These are phyloP conservation scores for Ancistrus triradiatus DNA, from an alignment of 2,113 vertebrate species.

Conservation along the genomic window DNA sequence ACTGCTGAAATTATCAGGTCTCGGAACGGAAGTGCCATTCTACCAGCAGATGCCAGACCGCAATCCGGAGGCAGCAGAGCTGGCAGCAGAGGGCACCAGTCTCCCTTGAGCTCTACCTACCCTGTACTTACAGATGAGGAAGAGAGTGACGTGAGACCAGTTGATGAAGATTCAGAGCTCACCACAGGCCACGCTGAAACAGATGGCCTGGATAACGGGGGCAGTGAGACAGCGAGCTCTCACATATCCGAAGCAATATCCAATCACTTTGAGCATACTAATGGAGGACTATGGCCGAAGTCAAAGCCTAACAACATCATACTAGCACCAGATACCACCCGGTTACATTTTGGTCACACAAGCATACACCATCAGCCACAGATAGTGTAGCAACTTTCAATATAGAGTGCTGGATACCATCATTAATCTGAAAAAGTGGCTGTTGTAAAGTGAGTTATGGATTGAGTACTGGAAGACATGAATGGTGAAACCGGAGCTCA, in stretches of 20 bases:
- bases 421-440: not conserved
- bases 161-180: slow-evolving; percentile 50
- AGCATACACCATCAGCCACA: slow-evolving; percentile 86
- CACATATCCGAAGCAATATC: slow-evolving; percentile 79
- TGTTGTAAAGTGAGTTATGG: too few species aligned
- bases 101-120: slow-evolving; percentile 49
- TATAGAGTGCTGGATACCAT: not conserved
- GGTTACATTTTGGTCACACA: slow-evolving; percentile 46
- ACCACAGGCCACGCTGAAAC: slow-evolving; percentile 53
- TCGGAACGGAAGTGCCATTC: slow-evolving; percentile 52
- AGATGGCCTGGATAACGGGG: slow-evolving; percentile 62
- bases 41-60: slow-evolving; percentile 44
- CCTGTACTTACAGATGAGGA: slow-evolving; percentile 59
- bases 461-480: too few species aligned
- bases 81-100: slow-evolving; percentile 47
- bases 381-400: slow-evolving; percentile 69
- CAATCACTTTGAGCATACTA: slow-evolving; percentile 73
- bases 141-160: slow-evolving; percentile 55
- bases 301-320: slow-evolving; percentile 36
- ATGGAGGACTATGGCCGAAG: slow-evolving; percentile 75
- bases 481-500: too few species aligned
- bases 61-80: slow-evolving; percentile 23
- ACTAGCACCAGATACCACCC: slow-evolving; percentile 34
- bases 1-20: slow-evolving; percentile 49
- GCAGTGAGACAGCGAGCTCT: slow-evolving; percentile 65